These are phyloP conservation scores for Shargacucullia verbasci DNA, from an alignment of 2,888 invertebrate species.

Conservation along the genomic window DNA sequence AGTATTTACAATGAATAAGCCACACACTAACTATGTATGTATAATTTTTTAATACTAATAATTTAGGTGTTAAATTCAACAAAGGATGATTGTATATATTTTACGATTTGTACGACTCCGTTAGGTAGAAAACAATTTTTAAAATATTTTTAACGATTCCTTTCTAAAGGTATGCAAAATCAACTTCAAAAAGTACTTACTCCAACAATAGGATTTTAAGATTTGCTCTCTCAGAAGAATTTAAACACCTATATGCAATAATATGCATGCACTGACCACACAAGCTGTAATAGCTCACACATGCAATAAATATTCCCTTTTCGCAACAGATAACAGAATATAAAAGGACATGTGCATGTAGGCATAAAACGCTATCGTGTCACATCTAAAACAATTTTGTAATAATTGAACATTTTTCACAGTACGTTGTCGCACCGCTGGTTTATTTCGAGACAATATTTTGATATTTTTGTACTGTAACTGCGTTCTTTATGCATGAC, in stretches of 20 bases:
- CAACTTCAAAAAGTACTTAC: neutral
- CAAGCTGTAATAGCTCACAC: slow-evolving; percentile 30
- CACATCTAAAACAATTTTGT: slow-evolving; percentile 43
- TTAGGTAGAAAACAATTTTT: too few species aligned
- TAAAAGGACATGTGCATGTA: slow-evolving; percentile 31
- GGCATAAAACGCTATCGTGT: slow-evolving; percentile 39
- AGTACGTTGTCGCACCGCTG: slow-evolving; percentile 55
- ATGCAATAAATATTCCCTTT: slow-evolving; percentile 41
- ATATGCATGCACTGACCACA: slow-evolving; percentile 40
- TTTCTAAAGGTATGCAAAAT: too few species aligned
- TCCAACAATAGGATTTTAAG: slow-evolving; percentile 7
- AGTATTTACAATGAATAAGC: too few species aligned
- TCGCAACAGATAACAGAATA: slow-evolving; percentile 23
- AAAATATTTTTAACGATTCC: too few species aligned
- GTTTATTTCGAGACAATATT: slow-evolving; percentile 56
- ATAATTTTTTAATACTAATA: too few species aligned
- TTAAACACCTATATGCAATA: slow-evolving; percentile 31
- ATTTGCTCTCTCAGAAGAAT: slow-evolving; percentile 17
- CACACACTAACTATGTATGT: too few species aligned
- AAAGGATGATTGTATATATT: too few species aligned
- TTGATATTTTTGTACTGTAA: slow-evolving; percentile 50
- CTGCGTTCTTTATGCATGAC: slow-evolving; percentile 35
- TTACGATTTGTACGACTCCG: too few species aligned
- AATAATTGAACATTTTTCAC: slow-evolving; percentile 54
- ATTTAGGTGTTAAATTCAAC: too few species aligned